Conservation (phyloP, 2,113 vertebrate species). For the Grammomys dolichurus region DNA sequence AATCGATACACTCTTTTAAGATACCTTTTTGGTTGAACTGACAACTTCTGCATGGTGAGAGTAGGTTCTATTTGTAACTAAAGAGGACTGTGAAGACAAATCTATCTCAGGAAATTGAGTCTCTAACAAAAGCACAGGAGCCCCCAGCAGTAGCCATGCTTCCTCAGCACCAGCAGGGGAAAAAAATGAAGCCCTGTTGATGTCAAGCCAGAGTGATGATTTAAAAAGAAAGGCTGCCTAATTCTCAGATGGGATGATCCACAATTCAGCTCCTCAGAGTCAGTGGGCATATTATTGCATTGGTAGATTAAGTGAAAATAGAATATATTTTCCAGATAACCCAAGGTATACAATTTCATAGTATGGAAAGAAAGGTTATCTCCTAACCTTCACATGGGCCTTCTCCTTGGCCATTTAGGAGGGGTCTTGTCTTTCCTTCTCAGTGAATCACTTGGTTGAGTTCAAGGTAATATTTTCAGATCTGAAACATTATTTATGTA, state of each 20-base stretch:
- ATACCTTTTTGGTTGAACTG: conserved; percentile 40
- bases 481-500: neutral
- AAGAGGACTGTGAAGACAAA: conserved; percentile 74
- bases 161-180: conserved; percentile 35
- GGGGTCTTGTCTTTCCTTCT: conserved; percentile 42
- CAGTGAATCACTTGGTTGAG: neutral
- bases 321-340: conserved; percentile 79
- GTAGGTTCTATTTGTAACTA: conserved; percentile 67
- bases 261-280: conserved; percentile 37
- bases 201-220: conserved; percentile 72
- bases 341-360: conserved; percentile 79
- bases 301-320: conserved; percentile 78
- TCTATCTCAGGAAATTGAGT: conserved; percentile 77
- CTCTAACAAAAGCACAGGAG: conserved; percentile 68
- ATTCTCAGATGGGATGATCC: conserved; percentile 67
- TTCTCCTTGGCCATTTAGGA: conserved; percentile 66
- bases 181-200: conserved; percentile 77
- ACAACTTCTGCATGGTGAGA: conserved; percentile 22
- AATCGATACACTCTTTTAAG: conserved; percentile 15
- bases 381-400: neutral
- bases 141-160: conserved; percentile 37
- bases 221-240: conserved; percentile 72
- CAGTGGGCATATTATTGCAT: conserved; percentile 39
- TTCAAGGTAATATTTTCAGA: conserved; percentile 3
- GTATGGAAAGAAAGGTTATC: conserved; percentile 67